These are phyloP conservation scores for Eleginops maclovinus DNA, from an alignment of 2,113 vertebrate species.

Conservation along the genomic window DNA sequence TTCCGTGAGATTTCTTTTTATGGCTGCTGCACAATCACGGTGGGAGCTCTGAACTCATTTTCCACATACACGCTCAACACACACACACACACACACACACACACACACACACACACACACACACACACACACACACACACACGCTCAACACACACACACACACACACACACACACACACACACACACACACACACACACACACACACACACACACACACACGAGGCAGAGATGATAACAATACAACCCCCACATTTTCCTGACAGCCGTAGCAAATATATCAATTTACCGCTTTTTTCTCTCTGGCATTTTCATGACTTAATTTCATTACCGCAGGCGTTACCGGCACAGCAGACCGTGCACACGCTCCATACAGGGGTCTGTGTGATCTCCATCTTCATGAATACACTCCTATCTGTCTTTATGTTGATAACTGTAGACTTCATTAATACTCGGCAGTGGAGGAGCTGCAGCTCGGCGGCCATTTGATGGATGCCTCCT, in stretches of 20 bases:
- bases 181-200: too few species aligned
- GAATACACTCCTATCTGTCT: constrained; percentile 10
- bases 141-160: constrained; percentile 14
- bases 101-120: constrained; percentile 23
- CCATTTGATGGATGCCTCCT: constrained; percentile 42
- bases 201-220: constrained; percentile 1
- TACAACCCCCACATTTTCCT: constrained; percentile 22
- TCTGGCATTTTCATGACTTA: constrained; percentile 32
- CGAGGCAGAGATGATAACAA: constrained; percentile 28
- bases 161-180: constrained; percentile 16
- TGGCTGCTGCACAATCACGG: constrained; percentile 5
- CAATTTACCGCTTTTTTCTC: constrained; percentile 45
- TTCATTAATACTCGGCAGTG: constrained; percentile 39
- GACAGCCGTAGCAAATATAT: constrained; percentile 51
- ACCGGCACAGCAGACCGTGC: neutral
- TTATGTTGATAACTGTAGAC: constrained; percentile 20
- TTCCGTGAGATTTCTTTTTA: constrained; percentile 13
- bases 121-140: constrained; percentile 29
- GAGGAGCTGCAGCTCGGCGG: neutral
- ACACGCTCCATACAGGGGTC: neutral
- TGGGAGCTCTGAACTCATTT: constrained; percentile 33
- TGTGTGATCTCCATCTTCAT: constrained; percentile 19
- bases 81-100: constrained; percentile 12
- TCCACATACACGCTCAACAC: constrained; percentile 10
- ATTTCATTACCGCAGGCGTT: constrained; percentile 38